Base-by-base conservation (phyloP, 2,888 invertebrate genomes). In the Eristalinus sepulchralis region DNA sequence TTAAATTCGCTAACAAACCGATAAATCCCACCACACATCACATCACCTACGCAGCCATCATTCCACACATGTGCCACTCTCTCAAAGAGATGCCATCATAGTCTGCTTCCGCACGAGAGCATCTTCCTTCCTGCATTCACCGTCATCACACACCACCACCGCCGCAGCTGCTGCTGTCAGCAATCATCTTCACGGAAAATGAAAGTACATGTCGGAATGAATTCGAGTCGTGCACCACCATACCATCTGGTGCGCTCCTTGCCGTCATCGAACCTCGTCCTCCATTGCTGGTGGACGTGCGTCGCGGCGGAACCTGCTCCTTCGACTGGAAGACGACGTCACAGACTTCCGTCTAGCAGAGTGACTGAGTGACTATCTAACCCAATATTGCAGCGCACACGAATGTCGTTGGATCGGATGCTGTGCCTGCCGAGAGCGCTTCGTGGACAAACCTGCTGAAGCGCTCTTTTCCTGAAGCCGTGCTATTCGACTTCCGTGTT, bases 301-400 rank as follows among this genome's bases (percentile, higher is more conserved):
- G 33, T 67, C 66, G 22, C 31, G 66, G 36, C 53, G 66, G 60
- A 76, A 67, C 68, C 60, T 72, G 62, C 64, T 53, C 36, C 47
- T 73, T 63, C 34, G 59, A 33, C 24, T 20, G 39, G 60, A 70
- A 63, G 63, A 57, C 31, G 39, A 75, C 60, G 59, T 62, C 10
- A 80, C 33, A 39, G 59, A 82, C 85, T 85, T 85, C 85, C 85
- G 68, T 73, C 67, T 53, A 67, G 60, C 81, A 77, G 77, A 78
- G 64, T 79, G 78, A 83, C 83, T 79, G 83, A 71, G 70, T 86
- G 70, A 86, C 78, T 83, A 78, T 79, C 68, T 75, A 79, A 83
- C 78, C 73, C 64, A 78, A 63, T 59, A 62, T 66, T 13, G 66
- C 10, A 77, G 71, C 39, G 47, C 62, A 47, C 72, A 33, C 67